These are phyloP conservation scores for Isoperla grammatica DNA, from an alignment of 2,888 invertebrate genomes.

Conservation along the genomic window DNA sequence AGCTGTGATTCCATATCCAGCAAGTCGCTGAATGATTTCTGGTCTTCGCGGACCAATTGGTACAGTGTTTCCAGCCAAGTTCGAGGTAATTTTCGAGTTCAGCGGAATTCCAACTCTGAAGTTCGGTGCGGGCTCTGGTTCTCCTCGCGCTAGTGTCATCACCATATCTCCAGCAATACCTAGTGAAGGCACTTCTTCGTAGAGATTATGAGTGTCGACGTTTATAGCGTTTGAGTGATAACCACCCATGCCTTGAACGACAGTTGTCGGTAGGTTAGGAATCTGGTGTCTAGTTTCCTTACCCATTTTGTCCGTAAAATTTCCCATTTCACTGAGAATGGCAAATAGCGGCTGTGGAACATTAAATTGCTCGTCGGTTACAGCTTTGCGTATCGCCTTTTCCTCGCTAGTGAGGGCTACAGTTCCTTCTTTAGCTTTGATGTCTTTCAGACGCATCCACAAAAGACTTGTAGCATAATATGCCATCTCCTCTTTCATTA, in stretches of 20 bases:
- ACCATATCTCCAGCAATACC: slow-evolving; percentile 39
- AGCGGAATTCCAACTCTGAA: slow-evolving; percentile 34
- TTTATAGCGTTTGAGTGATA: slow-evolving; percentile 36
- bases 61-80: slow-evolving; percentile 32
- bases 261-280: slow-evolving; percentile 33
- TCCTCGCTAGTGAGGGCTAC: slow-evolving; percentile 34
- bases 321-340: slow-evolving; percentile 34
- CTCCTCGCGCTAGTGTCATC: slow-evolving; percentile 37
- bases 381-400: slow-evolving; percentile 33
- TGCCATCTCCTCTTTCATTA: slow-evolving; percentile 33
- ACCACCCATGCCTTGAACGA: slow-evolving; percentile 35
- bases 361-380: slow-evolving; percentile 34
- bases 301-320: slow-evolving; percentile 36
- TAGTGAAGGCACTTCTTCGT: slow-evolving; percentile 37
- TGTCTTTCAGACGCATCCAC: slow-evolving; percentile 30
- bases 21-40: slow-evolving; percentile 28
- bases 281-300: slow-evolving; percentile 34
- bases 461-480: slow-evolving; percentile 35
- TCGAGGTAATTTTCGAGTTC: slow-evolving; percentile 29
- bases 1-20: slow-evolving; percentile 34
- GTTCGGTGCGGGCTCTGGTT: slow-evolving; percentile 36
- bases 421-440: slow-evolving; percentile 34
- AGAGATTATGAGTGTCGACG: slow-evolving; percentile 35
- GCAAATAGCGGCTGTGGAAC: slow-evolving; percentile 36
- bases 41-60: slow-evolving; percentile 34